Conservation (phyloP, 1,140 invertebrate genomes). For the Steinernema khuongi region DNA sequence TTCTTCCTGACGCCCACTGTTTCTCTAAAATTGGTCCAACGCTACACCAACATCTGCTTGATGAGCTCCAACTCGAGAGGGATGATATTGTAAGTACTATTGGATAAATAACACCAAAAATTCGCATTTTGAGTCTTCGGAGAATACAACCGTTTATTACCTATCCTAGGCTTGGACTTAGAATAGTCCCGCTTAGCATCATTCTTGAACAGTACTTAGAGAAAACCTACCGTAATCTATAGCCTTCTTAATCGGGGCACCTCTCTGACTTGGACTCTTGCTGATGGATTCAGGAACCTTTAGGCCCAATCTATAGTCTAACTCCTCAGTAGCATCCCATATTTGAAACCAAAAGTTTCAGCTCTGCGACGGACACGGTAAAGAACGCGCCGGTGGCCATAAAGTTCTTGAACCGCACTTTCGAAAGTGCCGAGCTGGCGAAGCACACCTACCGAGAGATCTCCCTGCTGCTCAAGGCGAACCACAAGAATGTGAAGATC, state of each 20-base stretch:
- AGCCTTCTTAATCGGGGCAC: too few relatives aligned
- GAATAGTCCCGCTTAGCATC: too few relatives aligned
- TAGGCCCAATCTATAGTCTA: too few relatives aligned
- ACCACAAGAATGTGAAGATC: not conserved
- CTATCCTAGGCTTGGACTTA: too few relatives aligned
- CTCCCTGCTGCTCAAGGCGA: not conserved
- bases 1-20: not conserved
- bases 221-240: too few relatives aligned
- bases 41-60: not conserved
- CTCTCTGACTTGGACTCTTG: too few relatives aligned
- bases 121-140: too few relatives aligned
- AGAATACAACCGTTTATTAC: too few relatives aligned
- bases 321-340: too few relatives aligned
- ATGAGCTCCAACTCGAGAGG: not conserved
- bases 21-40: not conserved
- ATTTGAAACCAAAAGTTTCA: not conserved
- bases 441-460: not conserved
- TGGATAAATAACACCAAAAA: too few relatives aligned
- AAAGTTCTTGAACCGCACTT: not conserved
- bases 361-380: not conserved
- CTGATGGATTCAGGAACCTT: too few relatives aligned
- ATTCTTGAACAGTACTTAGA: too few relatives aligned
- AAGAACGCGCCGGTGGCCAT: not conserved
- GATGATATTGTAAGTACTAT: not conserved
- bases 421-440: not conserved